Evolutionary conservation across 1,140 invertebrate species (phyloP), one percentile per base, ranked within the genome.

Genomic region (Drosophila simulans): DNA sequence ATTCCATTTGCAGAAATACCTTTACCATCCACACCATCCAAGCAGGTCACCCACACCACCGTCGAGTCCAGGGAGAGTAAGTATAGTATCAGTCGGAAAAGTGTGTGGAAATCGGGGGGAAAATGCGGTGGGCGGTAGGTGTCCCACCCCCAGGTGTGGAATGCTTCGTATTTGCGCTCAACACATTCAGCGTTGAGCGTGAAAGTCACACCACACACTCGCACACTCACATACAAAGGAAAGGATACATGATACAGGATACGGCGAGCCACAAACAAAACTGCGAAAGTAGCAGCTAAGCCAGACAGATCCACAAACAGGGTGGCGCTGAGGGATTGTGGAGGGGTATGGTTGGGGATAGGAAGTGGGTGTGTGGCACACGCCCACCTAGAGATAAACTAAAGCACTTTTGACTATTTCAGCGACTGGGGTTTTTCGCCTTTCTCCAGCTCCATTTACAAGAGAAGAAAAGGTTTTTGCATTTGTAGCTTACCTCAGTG

Each of bases 41-140:
- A 92, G 64, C 91, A 92, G 77, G 81, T 92, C 40, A 92, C 88
- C 37, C 91, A 92, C 82, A 91, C 91, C 60, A 90, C 90, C 43
- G 80, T 90, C 52, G 92, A 92, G 62, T 83, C 91, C 51, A 92
- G 90, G 83, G 92, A 92, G 89, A 92, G 92, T 92, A 91, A 92
- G 92, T 92, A 88, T 79, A 75, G 84, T 89, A 89, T 84, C 84
- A 74, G 77, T 51, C 55, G 58, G 31, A 46, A 43, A 43, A 35
- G 34, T 52, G 53, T 7, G 39, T 20, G 1, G 45, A 5, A 34
- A 13, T 1, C 4, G n/a, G 20, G 20, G 43, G 1, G 1, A 40
- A 5, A 34, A 11, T 1, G 5, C n/a, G 20, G 20, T 8, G 43
- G 43, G 20, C 34, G 46, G 12, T 34, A 1, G 27, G 31, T 31